Conservation (phyloP, 2,888 invertebrate species). For the Eurytoma adleriae region DNA sequence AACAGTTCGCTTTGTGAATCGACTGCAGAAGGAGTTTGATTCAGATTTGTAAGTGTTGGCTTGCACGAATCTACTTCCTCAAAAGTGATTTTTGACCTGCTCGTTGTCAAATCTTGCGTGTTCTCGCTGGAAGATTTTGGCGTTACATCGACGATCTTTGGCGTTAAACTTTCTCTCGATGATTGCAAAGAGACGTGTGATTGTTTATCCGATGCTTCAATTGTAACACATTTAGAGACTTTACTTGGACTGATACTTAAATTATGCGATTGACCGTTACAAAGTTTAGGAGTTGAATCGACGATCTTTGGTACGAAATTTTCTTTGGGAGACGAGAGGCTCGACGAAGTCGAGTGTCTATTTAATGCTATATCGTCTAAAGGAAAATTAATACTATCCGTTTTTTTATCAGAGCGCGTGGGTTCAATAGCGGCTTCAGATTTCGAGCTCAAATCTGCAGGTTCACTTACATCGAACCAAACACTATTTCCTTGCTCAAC, state of each 20-base stretch:
- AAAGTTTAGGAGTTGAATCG: slow-evolving; percentile 30
- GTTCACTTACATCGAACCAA: slow-evolving; percentile 50
- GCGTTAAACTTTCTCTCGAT: slow-evolving; percentile 35
- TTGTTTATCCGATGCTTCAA: slow-evolving; percentile 18
- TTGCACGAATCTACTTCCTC: slow-evolving; percentile 12
- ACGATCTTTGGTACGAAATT: slow-evolving; percentile 27
- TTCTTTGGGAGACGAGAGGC: background rate
- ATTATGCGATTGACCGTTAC: background rate
- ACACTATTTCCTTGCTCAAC: slow-evolving; percentile 45
- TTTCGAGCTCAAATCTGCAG: slow-evolving; percentile 36
- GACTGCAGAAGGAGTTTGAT: background rate
- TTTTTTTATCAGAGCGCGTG: background rate
- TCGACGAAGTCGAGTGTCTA: background rate
- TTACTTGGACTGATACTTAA: background rate
- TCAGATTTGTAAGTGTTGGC: slow-evolving; percentile 2
- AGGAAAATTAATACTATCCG: slow-evolving; percentile 16
- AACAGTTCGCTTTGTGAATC: slow-evolving; percentile 58
- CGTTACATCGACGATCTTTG: slow-evolving; percentile 41
- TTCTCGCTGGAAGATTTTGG: slow-evolving; percentile 30
- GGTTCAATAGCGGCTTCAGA: slow-evolving; percentile 11
- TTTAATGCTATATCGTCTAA: background rate
- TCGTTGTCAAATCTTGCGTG: background rate
- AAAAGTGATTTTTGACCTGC: slow-evolving; percentile 9
- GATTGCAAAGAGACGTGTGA: background rate
- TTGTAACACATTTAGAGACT: background rate